Percentiles rank a stretch among this genome's conserved stretches.
phyloP scores from a whole-genome alignment of 2,113 vertebrate species.

The Takifugu flavidus region DNA sequence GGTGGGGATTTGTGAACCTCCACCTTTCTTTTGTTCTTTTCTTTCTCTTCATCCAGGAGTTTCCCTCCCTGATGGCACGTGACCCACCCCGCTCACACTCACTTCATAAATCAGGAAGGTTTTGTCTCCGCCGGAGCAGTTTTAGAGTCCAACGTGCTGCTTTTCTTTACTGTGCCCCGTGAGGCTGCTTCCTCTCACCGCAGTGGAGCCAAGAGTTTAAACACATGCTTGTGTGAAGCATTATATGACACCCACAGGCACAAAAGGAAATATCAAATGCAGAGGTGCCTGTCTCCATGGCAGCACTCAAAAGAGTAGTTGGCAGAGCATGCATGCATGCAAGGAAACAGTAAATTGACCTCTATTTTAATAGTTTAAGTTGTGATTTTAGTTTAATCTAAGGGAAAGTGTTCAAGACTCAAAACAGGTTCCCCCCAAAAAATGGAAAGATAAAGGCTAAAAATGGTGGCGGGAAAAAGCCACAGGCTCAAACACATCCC shows the following conservation, averaged over 20 bases:
- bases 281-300: slow-evolving; percentile 67
- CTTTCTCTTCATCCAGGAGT: slow-evolving; percentile 37
- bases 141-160: slow-evolving; percentile 34
- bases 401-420: neutral
- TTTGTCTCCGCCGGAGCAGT: slow-evolving; percentile 36
- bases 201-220: slow-evolving; percentile 50
- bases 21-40: slow-evolving; percentile 13
- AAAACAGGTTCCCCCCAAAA: neutral
- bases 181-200: slow-evolving; percentile 50
- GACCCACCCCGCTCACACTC: slow-evolving; percentile 49
- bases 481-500: slow-evolving; percentile 31
- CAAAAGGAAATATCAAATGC: slow-evolving; percentile 35
- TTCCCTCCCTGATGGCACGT: slow-evolving; percentile 14
- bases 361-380: slow-evolving; percentile 4
- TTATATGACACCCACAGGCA: slow-evolving; percentile 56
- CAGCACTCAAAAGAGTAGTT: slow-evolving; percentile 34
- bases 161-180: slow-evolving; percentile 41
- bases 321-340: slow-evolving; percentile 36
- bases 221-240: slow-evolving; percentile 52
- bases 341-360: slow-evolving; percentile 41
- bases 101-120: slow-evolving; percentile 62
- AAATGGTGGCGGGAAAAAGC: slow-evolving; percentile 22
- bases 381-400: neutral
- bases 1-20: slow-evolving; percentile 18
- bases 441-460: slow-evolving; percentile 20